Evolutionary conservation across 2,797 vertebrate species (phyloP).

Genomic region (Pseudochirops cupreus): DNA sequence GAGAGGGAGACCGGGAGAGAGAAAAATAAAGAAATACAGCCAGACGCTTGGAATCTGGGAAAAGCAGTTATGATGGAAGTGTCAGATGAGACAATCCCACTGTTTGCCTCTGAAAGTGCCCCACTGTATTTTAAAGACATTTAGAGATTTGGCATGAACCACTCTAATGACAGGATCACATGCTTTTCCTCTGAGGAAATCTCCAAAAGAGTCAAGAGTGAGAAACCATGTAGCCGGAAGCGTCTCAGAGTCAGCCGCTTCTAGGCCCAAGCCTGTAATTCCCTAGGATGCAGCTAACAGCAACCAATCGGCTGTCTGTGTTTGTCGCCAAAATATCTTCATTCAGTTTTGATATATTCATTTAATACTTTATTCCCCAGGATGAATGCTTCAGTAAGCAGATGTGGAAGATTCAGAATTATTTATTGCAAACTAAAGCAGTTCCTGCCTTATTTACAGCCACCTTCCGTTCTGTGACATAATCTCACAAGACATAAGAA

Average conservation of each 20-base stretch:
- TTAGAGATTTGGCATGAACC: slow-evolving; percentile 71
- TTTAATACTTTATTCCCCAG: slow-evolving; percentile 53
- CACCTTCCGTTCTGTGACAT: slow-evolving; percentile 23
- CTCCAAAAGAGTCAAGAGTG: slow-evolving; percentile 24
- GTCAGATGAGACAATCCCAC: slow-evolving; percentile 64
- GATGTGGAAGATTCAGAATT: slow-evolving; percentile 35
- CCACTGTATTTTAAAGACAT: slow-evolving; percentile 75
- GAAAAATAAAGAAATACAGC: not conserved
- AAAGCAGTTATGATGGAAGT: slow-evolving; percentile 71
- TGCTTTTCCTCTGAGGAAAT: slow-evolving; percentile 70
- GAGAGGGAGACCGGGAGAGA: too few relatives aligned
- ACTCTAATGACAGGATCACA: slow-evolving; percentile 69
- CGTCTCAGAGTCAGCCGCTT: slow-evolving; percentile 42
- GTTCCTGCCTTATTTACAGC: slow-evolving; percentile 53
- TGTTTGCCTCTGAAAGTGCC: slow-evolving; percentile 75
- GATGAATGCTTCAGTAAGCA: slow-evolving; percentile 63
- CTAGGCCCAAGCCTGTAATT: slow-evolving; percentile 1
- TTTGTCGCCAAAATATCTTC: slow-evolving; percentile 64
- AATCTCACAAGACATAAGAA: slow-evolving; percentile 52
- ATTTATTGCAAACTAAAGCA: slow-evolving; percentile 58
- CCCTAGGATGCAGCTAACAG: slow-evolving; percentile 40
- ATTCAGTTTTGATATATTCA: slow-evolving; percentile 19
- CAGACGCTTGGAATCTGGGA: slow-evolving; percentile 66
- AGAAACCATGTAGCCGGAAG: slow-evolving; percentile 11
- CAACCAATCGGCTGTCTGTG: slow-evolving; percentile 56